These are phyloP conservation scores for Odobenus rosmarus DNA, from an alignment of 2,113 vertebrate species.

Conservation along the genomic window DNA sequence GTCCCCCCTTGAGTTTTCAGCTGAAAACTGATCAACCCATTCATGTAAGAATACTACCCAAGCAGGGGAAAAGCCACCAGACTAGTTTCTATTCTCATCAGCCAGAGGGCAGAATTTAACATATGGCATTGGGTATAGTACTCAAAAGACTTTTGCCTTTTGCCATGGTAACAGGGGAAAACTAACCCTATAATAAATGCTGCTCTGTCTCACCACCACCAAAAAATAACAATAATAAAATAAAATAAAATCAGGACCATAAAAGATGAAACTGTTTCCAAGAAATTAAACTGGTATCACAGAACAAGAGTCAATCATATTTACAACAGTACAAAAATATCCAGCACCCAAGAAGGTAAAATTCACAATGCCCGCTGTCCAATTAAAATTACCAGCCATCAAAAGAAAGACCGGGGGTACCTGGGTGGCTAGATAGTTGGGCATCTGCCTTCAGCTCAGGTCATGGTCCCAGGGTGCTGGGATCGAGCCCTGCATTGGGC, in stretches of 20 bases:
- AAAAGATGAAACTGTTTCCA: slow-evolving; percentile 18
- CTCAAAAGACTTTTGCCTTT: slow-evolving; percentile 2
- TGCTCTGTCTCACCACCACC: not conserved
- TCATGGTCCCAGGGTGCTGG: too few relatives aligned
- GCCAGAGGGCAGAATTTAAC: not conserved
- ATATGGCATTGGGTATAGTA: not conserved
- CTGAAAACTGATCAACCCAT: not conserved
- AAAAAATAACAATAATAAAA: not conserved
- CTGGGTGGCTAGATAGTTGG: too few relatives aligned
- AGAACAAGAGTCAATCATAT: not conserved
- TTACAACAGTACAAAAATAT: not conserved
- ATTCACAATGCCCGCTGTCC: not conserved
- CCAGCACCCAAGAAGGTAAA: slow-evolving; percentile 17
- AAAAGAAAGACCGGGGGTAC: not conserved
- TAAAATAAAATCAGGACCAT: not conserved
- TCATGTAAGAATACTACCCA: not conserved
- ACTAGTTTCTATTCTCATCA: not conserved
- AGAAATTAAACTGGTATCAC: slow-evolving; percentile 13
- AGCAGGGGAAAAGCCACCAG: not conserved
- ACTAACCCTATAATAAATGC: not conserved
- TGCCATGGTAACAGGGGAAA: not conserved
- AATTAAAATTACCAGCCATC: slow-evolving; percentile 4
- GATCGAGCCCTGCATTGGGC: too few relatives aligned
- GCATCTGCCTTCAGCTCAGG: too few relatives aligned
- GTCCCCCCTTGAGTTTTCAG: not conserved